Base-by-base conservation (phyloP, 2,888 invertebrate species). In the Diaperis boleti region DNA sequence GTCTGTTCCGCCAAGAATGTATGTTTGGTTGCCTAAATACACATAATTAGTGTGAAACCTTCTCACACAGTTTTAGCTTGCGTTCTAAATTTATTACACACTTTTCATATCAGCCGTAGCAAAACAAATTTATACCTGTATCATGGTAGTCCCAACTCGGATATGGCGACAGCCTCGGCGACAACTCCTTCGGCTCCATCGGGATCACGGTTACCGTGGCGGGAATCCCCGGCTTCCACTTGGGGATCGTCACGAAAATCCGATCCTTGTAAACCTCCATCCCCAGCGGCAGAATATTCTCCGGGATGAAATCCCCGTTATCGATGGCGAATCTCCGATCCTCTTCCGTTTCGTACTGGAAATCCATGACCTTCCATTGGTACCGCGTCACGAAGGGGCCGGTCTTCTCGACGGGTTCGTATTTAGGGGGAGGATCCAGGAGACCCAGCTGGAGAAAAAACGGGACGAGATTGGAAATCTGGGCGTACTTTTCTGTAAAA, bases 161-260 rank as follows among this genome's bases (percentile, higher is more conserved):
- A 79, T 92, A 94, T 0, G 93, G 93, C 20, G 80, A 84, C 10
- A 94, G 81, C 5, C 83, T 82, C 0, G 93, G 92, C 26, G 85
- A 85, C 22, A 64, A 75, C 61, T 78, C 81, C 2, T 83, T 84
- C 0, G 89, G 86, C 0, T 83, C 81, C 56, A 85, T 85, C 0
- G 90, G 85, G 0, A 92, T 77, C 0, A 88, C 89, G 0, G 89
- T 87, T 76, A 93, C 83, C 64, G 90, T 90, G 15, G 91, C 87
- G 0, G 92, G 89, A 14, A 92, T 90, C 6, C 93, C 93, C 13
- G 81, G 76, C 72, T 85, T 88, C 92, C 92, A 92, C 69, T 92
- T 85, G 1, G 92, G 92, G 50, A 92, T 85, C 0, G 91, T 90
- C 10, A 92, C 79, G 74, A 92, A 92, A 67, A 92, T 78, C 66